Evolutionary conservation across 2,888 invertebrate species (phyloP).

Genomic region (Scaptomyza polygonia): DNA sequence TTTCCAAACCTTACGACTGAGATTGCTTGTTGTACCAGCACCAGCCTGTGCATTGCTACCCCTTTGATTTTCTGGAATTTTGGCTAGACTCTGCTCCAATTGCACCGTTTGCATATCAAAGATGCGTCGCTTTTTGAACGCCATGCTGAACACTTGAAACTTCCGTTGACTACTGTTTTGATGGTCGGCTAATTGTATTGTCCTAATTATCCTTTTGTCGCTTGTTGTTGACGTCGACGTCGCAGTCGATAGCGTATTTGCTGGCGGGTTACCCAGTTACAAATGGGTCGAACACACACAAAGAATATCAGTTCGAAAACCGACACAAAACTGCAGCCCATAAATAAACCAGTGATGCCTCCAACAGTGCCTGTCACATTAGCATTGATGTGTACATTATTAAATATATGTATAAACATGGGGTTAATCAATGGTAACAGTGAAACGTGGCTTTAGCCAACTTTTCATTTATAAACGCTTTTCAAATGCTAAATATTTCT

Average conservation of each 20-base stretch:
- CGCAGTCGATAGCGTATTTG: slow-evolving; percentile 67
- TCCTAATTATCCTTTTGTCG: slow-evolving; percentile 51
- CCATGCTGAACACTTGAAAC: slow-evolving; percentile 38
- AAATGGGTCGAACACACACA: slow-evolving; percentile 76
- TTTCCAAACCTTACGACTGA: slow-evolving; percentile 4
- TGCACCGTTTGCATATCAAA: slow-evolving; percentile 64
- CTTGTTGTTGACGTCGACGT: slow-evolving; percentile 38
- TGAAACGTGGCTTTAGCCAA: slow-evolving; percentile 2
- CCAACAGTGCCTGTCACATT: slow-evolving; percentile 87
- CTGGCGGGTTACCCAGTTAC: slow-evolving; percentile 76
- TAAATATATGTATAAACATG: slow-evolving; percentile 9
- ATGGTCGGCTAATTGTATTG: slow-evolving; percentile 35
- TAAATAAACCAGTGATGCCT: slow-evolving; percentile 88
- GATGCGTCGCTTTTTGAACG: slow-evolving; percentile 69
- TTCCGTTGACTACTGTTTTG: slow-evolving; percentile 24
- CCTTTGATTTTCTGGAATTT: slow-evolving; percentile 2
- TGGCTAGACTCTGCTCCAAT: slow-evolving; percentile 36
- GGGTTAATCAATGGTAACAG: slow-evolving; percentile 13
- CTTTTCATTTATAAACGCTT: not conserved
- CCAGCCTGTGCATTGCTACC: not conserved
- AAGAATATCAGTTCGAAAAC: slow-evolving; percentile 87
- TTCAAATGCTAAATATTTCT: too few relatives aligned
- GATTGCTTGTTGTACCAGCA: not conserved
- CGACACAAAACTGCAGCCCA: slow-evolving; percentile 89
- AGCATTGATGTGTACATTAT: slow-evolving; percentile 13